A percentile compares a stretch with the other conserved stretches of the same genome.
Evolutionary conservation across 2,888 invertebrate species (phyloP).

Genomic region (Parnassius orleans): DNA sequence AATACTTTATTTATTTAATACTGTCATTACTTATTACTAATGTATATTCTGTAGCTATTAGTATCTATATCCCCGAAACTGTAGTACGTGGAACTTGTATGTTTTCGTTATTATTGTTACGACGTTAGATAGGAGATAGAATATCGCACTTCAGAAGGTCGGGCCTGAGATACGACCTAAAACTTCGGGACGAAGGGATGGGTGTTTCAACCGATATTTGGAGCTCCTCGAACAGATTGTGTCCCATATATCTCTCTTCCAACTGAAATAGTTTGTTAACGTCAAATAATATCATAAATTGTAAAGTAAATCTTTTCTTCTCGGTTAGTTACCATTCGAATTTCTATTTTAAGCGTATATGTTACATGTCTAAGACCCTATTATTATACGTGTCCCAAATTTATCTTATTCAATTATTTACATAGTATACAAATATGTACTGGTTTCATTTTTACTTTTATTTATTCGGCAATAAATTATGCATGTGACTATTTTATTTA

Average conservation of each 20-base stretch:
- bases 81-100: constrained; percentile 5
- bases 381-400: no score
- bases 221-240: constrained; percentile 37
- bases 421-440: no score
- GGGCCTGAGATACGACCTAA: constrained; percentile 37
- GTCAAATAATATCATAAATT: constrained; percentile 21
- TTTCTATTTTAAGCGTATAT: no score
- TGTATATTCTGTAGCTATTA: no score
- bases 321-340: neutral
- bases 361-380: no score
- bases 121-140: constrained; percentile 17
- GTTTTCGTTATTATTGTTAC: constrained; percentile 18
- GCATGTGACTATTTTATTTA: no score
- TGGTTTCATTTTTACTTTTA: no score
- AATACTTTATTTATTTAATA: no score
- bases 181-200: constrained; percentile 42
- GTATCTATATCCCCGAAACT: neutral
- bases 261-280: constrained; percentile 29
- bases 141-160: constrained; percentile 27
- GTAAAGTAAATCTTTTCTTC: neutral
- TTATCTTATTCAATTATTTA: no score
- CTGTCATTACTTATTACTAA: no score
- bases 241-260: constrained; percentile 32
- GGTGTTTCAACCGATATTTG: constrained; percentile 36
- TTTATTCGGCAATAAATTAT: no score